Conservation (phyloP, 2,797 vertebrate species). For the Chaenodraco wilsoni region DNA sequence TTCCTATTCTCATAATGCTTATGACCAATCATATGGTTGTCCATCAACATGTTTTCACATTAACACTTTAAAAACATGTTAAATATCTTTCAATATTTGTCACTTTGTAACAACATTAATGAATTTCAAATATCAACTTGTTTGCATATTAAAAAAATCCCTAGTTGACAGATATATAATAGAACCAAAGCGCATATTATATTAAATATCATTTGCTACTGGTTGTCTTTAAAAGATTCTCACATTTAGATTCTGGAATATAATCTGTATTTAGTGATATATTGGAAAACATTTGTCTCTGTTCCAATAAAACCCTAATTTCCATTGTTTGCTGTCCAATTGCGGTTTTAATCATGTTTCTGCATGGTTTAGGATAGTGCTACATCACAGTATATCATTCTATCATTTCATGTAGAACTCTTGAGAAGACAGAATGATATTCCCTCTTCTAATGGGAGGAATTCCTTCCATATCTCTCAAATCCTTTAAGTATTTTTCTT, state of each 20-base stretch:
- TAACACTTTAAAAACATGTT: background rate
- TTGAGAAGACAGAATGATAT: background rate
- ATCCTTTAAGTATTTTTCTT: background rate
- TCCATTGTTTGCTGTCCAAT: background rate
- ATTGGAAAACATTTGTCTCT: background rate
- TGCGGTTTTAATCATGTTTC: background rate
- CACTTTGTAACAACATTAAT: background rate
- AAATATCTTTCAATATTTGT: background rate
- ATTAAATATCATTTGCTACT: background rate
- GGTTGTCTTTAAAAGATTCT: background rate
- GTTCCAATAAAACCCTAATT: background rate
- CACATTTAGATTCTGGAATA: background rate
- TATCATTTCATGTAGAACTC: too few relatives aligned
- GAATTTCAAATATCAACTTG: too few relatives aligned
- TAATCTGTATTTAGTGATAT: background rate
- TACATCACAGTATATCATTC: background rate
- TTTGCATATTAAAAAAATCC: too few relatives aligned
- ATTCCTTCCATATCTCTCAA: background rate
- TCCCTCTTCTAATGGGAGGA: background rate
- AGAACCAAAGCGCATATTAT: too few relatives aligned
- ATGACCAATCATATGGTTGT: background rate
- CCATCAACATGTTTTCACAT: background rate
- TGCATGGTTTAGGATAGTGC: background rate
- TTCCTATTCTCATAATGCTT: background rate
- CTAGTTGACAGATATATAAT: too few relatives aligned